phyloP scores from a whole-genome alignment of 2,113 vertebrate genomes.

The Anseranas semipalmata region DNA sequence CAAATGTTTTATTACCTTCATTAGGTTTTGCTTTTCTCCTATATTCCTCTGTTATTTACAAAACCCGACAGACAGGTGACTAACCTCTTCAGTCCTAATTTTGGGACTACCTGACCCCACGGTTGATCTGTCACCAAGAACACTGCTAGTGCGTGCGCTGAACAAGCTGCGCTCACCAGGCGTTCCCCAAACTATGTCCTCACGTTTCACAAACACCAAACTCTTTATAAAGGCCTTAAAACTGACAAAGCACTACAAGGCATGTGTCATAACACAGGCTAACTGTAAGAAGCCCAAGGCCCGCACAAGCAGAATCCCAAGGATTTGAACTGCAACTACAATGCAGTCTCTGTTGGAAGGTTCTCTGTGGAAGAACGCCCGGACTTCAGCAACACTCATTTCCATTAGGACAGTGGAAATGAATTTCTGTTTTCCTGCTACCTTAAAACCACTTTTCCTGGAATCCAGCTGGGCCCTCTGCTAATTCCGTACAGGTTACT shows the following conservation, averaged over 20 bases:
- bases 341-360: neutral
- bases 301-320: neutral
- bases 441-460: neutral
- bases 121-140: neutral
- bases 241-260: neutral
- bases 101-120: neutral
- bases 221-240: neutral
- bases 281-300: neutral
- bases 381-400: neutral
- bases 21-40: neutral
- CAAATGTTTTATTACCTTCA: neutral
- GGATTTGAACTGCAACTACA: neutral
- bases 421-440: neutral
- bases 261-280: neutral
- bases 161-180: neutral
- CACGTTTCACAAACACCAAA: neutral
- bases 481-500: neutral
- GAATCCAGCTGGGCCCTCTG: neutral
- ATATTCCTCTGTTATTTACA: neutral
- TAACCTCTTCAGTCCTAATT: neutral
- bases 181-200: neutral
- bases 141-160: neutral
- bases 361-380: rapidly evolving
- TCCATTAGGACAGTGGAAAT: neutral
- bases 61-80: neutral